phyloP scores from a whole-genome alignment of 2,888 invertebrate genomes.

The Arctia plantaginis region DNA sequence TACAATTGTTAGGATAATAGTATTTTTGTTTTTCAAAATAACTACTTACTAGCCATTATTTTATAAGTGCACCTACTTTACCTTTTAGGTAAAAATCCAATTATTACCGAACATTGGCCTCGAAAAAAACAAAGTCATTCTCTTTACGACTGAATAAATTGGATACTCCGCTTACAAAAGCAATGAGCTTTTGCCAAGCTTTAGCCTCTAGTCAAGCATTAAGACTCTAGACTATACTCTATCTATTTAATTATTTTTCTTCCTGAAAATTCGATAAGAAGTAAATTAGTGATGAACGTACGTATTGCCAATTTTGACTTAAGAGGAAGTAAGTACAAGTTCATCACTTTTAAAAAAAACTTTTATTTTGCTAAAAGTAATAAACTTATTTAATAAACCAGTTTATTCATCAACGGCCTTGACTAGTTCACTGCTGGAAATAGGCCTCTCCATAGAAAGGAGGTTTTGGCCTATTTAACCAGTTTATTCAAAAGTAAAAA shows the following conservation, averaged over 20 bases:
- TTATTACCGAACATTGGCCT: conserved; percentile 22
- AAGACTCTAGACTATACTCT: background rate
- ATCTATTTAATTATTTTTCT: background rate
- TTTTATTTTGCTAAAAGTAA: no score
- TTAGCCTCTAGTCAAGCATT: conserved; percentile 3
- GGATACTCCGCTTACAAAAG: background rate
- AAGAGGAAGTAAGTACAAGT: no score
- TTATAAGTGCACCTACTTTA: background rate
- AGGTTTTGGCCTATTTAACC: no score
- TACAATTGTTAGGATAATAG: background rate
- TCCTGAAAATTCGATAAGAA: background rate
- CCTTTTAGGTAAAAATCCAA: conserved; percentile 17
- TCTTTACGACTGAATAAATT: conserved; percentile 3
- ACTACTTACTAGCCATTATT: background rate
- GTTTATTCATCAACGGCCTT: no score
- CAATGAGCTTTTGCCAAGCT: no score
- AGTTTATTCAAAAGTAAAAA: no score
- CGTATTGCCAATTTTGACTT: background rate
- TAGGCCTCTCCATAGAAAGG: no score
- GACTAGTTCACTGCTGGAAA: no score
- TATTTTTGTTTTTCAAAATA: background rate
- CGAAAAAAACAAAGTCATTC: conserved; percentile 6
- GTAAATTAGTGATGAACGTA: background rate
- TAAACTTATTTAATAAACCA: no score
- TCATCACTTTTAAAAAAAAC: no score